Evolutionary conservation across 2,888 invertebrate species (phyloP), one percentile per base, ranked within the genome.

Genomic region (Synanthedon tipuliformis): DNA sequence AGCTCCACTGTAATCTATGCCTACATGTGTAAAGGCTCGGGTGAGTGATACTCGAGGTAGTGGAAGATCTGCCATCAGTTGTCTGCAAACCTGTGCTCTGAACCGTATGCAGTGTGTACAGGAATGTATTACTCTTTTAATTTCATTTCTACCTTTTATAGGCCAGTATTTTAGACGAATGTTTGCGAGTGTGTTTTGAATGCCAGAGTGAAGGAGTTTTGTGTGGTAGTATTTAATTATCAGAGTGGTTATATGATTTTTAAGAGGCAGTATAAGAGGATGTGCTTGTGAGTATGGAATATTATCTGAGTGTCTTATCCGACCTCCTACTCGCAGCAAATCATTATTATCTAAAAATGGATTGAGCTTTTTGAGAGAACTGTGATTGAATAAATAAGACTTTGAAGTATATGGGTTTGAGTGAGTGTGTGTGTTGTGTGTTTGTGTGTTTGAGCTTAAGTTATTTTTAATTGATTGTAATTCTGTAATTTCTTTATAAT

Each of bases 1-100:
- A 16, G 56, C 53, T 15, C 58, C 58, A 52, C 55, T 54, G 41
- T 51, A 58, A 53, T 58, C 58, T 45, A 58, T 45, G 4, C 56
- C 55, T 49, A 53, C 52, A 54, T 56, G 56, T 12, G 18, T n/a
- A 23, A 56, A 56, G 4, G 56, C 51, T 27, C 55, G 51, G 11
- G n/a, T 48, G 16, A 58, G 51, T 3, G 50, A 51, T 4, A 58
- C 56, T 54, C 56, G 45, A 12, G 54, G 51, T 10, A 52, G 16
- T 11, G 56, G 55, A 3, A 58, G 51, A 16, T 12, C 49, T 11
- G 55, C 18, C 58, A 58, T 56, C 52, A 53, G 52, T 40, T 58
- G 56, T 41, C 51, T 52, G 55, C 58, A 58, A 50, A 48, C 52
- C 50, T 48, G 40, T n/a, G 49, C 56, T 16, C 50, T 34, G 34